Evolutionary conservation across 2,888 invertebrate genomes (phyloP), one percentile per base, ranked within the genome.

Genomic region (Imbricaverruca yamaguchii): DNA sequence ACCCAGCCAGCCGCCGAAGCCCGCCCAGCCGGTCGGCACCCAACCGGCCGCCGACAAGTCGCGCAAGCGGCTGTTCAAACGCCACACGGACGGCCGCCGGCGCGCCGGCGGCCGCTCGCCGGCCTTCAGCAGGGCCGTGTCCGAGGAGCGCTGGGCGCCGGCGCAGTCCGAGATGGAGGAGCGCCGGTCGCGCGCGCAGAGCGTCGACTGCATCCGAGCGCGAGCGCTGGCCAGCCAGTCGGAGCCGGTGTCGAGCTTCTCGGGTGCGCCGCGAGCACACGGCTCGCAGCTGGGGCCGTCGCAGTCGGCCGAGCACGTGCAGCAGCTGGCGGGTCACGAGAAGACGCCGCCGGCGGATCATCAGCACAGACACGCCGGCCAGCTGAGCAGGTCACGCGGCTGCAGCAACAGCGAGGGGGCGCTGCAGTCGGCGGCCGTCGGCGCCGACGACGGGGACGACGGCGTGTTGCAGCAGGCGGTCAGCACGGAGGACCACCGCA

Each of bases 401-500:
- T 23, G 15, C 21, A 74, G 74, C 53, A 53, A 21, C 74, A 74
- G 74, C 21, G 74, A 74, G 55, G 55, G 53, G 11, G 74, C 74
- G 21, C 55, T 74, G 74, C 53, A 74, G 21, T 15, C 55, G 21
- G 53, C 74, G 21, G 9, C 25, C 4, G 18, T 15, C 53, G 53
- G 53, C 74, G 18, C 39, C 53, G 53, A 18, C 74, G 13, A 21
- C 18, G 1, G 13, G 18, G 6, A 4, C 7, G 74, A 23, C 7
- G 55, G 39, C 10, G 21, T 10, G 13, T 53, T 74, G 0, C 69
- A 69, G 18, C 74, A 74, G 55, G 74, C 74, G 21, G n/a, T 74
- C 74, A 74, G 74, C 74, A 74, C 55, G 21, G 55, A 74, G 55
- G 74, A 74, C 74, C 74, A 74, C 74, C 7, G 74, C 10, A 74